A percentile compares a stretch with the other conserved stretches of the same genome.
These are phyloP conservation scores for Esox niger DNA, from an alignment of 2,113 vertebrate genomes.

Conservation along the genomic window DNA sequence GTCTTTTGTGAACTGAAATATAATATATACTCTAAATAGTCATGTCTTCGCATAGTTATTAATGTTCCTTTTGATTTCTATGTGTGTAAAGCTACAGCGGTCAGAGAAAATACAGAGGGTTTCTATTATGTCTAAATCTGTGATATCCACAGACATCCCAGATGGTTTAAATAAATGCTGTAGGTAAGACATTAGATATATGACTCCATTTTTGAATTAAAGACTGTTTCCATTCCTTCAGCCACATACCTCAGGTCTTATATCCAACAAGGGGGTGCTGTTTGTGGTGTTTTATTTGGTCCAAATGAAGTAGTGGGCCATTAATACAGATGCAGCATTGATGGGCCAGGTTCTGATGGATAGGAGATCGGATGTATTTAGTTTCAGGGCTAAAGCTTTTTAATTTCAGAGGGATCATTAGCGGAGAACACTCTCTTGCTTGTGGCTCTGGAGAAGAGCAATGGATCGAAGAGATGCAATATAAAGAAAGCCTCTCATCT, in stretches of 20 bases:
- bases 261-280: no score
- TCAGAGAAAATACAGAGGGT: neutral
- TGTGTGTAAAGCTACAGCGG: conserved; percentile 24
- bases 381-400: conserved; percentile 54
- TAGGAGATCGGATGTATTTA: conserved; percentile 11
- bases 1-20: conserved; percentile 13
- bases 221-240: no score
- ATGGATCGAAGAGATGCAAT: conserved; percentile 41
- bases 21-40: no score
- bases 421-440: conserved; percentile 45
- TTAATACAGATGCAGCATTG: neutral
- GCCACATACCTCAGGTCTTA: no score
- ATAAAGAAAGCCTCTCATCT: conserved; percentile 44
- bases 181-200: neutral
- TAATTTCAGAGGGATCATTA: conserved; percentile 71
- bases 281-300: no score
- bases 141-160: conserved; percentile 5
- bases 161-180: neutral
- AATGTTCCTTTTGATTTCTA: no score
- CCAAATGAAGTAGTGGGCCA: no score
- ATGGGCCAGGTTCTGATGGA: conserved; percentile 41
- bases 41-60: conserved; percentile 32
- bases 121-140: no score
- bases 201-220: no score
- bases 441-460: conserved; percentile 46